These are phyloP conservation scores for Zoanthus gigantus DNA, from an alignment of 92 coral and sea anemone species.

Conservation along the genomic window DNA sequence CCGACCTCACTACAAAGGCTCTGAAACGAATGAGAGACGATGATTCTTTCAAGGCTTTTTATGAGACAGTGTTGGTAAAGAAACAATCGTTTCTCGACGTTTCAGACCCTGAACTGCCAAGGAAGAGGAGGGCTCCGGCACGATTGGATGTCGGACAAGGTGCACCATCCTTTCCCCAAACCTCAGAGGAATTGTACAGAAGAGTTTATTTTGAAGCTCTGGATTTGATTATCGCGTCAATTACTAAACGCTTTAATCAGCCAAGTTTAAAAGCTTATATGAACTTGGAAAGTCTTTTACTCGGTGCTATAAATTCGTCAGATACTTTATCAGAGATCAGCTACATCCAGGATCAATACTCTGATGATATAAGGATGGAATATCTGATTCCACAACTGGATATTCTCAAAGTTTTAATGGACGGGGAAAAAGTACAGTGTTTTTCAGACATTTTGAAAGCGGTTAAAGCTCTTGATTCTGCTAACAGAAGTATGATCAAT, in stretches of 20 bases:
- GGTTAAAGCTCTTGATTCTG: constrained; percentile 38
- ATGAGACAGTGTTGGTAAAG: constrained; percentile 48
- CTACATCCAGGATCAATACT: background rate
- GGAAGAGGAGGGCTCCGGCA: constrained; percentile 58
- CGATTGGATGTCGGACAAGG: constrained; percentile 63
- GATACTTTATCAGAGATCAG: constrained; percentile 60
- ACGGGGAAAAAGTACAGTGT: constrained; percentile 46
- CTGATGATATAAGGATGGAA: constrained; percentile 7
- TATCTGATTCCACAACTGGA: constrained; percentile 32
- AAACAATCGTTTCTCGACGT: constrained; percentile 45
- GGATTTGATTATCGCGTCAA: no score
- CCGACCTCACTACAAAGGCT: constrained; percentile 45
- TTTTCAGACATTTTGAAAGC: constrained; percentile 5
- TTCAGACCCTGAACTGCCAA: constrained; percentile 48
- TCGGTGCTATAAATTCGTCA: constrained; percentile 59
- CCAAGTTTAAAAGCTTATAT: constrained; percentile 46
- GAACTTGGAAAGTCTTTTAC: constrained; percentile 54
- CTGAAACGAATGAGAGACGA: constrained; percentile 47
- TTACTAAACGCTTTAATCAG: background rate
- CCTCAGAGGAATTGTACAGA: constrained; percentile 64
- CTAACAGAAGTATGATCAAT: constrained; percentile 24
- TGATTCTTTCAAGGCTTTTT: constrained; percentile 41
- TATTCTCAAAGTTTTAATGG: constrained; percentile 3
- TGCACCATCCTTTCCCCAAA: constrained; percentile 61
- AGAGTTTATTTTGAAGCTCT: constrained; percentile 33